These are phyloP conservation scores for Lacanobia oleracea DNA, from an alignment of 2,888 invertebrate species.

Conservation along the genomic window DNA sequence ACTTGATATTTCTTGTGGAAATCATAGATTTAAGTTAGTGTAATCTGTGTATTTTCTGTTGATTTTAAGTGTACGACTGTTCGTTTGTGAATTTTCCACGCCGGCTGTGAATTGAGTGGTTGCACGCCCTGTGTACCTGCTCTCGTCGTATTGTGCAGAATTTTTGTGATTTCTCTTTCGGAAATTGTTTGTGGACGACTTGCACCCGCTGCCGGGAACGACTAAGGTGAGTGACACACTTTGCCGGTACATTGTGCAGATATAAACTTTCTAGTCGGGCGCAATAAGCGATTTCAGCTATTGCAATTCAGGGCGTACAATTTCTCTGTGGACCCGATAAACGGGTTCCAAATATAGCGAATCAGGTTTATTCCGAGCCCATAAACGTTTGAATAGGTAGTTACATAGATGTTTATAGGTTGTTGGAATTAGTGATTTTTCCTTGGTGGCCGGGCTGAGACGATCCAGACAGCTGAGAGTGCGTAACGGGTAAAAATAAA, in stretches of 20 bases:
- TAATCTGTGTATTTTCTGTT: conserved; percentile 89
- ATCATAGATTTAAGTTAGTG: conserved; percentile 89
- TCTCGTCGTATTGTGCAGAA: conserved; percentile 85
- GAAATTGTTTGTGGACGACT: conserved; percentile 81
- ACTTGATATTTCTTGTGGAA: conserved; percentile 85
- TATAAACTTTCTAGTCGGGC: conserved; percentile 59
- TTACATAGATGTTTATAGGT: conserved; percentile 66
- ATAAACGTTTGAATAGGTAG: conserved; percentile 66
- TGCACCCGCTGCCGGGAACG: conserved; percentile 75
- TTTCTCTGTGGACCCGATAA: conserved; percentile 78
- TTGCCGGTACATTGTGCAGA: conserved; percentile 50
- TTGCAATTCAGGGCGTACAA: conserved; percentile 76
- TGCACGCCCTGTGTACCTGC: conserved; percentile 83
- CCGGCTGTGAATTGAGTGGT: conserved; percentile 88
- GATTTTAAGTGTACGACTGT: conserved; percentile 86
- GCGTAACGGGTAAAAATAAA: conserved; percentile 90
- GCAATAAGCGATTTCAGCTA: conserved; percentile 53
- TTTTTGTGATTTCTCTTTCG: conserved; percentile 86
- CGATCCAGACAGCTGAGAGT: conserved; percentile 87
- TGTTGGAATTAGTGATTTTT: conserved; percentile 79
- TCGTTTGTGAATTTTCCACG: conserved; percentile 86
- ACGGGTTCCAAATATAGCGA: conserved; percentile 86
- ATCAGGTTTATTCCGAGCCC: conserved; percentile 73
- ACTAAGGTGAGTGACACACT: conserved; percentile 80
- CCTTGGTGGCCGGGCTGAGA: conserved; percentile 86